Evolutionary conservation across 2,888 invertebrate genomes (phyloP), one percentile per base, ranked within the genome.

Genomic region (Zeuzera pyrina): DNA sequence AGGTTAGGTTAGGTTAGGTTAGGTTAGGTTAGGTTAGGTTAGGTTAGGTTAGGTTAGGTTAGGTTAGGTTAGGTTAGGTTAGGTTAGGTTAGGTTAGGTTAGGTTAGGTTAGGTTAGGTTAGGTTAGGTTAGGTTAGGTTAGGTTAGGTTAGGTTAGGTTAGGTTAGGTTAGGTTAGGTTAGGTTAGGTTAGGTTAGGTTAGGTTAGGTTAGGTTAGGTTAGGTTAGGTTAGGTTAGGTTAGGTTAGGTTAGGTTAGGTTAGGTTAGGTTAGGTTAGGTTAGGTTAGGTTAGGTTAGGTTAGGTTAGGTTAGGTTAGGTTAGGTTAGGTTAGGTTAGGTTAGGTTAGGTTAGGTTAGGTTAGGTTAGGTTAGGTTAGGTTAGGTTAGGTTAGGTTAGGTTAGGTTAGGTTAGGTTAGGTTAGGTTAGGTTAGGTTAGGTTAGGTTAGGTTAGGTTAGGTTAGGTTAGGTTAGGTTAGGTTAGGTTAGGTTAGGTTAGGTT

Each of bases 181-280:
- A 38, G n/a, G 31, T 39, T 39, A 36, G 39, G 39, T 39, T 39
- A 35, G 35, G 34, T 34, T 34, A 31, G 31, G 36, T 33, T 38
- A 34, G 30, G 30, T 30, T 30, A 30, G 30, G 30, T 30, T 30
- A 30, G 30, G 30, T 21, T 30, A 30, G 29, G 29, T 30, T 16
- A 36, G 32, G 36, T 31, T 33, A 36, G 41, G 41, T 34, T 34
- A 37, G 35, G 40, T 37, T 40, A 37, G 40, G 40, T 36, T 37
- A 37, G 37, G 40, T 37, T 37, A 34, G 40, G 40, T 40, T 40
- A 40, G 40, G 40, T 40, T 40, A 35, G 40, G 36, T 36, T 34
- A 35, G 36, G 40, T 40, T 40, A 41, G 40, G 40, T 37, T 40
- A 38, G 41, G 41, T 41, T 41, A 38, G 41, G 41, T 41, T 41